Conservation (phyloP, 2,888 invertebrate species). For the Molanna angustata region DNA sequence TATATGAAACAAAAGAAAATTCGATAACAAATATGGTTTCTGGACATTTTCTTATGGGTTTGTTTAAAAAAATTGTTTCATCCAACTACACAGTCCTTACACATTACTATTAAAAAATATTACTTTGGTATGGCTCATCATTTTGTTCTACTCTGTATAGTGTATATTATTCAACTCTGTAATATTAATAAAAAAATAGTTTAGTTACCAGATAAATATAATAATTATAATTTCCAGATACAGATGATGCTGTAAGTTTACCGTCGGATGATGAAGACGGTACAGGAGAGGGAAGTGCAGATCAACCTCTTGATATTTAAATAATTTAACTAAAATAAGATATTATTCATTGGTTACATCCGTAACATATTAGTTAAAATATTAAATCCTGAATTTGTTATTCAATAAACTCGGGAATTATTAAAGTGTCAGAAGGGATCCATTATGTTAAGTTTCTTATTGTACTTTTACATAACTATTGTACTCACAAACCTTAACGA, state of each 20-base stretch:
- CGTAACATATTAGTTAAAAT: constrained; percentile 13
- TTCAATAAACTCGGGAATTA: constrained; percentile 18
- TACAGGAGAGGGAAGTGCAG: constrained; percentile 73
- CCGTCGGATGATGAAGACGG: constrained; percentile 73
- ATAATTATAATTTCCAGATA: constrained; percentile 38
- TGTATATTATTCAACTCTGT: too few species aligned
- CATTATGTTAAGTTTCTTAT: constrained; percentile 30
- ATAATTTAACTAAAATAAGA: constrained; percentile 18
- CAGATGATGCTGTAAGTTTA: constrained; percentile 54
- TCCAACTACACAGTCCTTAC: too few species aligned
- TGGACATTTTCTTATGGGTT: too few species aligned
- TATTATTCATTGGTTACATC: constrained; percentile 15
- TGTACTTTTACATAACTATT: constrained; percentile 33
- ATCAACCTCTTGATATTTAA: constrained; percentile 75
- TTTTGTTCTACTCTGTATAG: too few species aligned
- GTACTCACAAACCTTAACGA: constrained; percentile 31
- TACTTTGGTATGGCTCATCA: too few species aligned
- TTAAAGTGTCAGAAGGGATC: constrained; percentile 17
- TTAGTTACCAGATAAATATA: too few species aligned
- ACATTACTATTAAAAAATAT: too few species aligned
- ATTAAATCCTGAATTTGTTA: constrained; percentile 23
- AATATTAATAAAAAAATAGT: too few species aligned
- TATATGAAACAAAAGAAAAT: too few species aligned
- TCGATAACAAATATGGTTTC: too few species aligned
- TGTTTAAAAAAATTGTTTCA: too few species aligned